Evolutionary conservation across 35 echinoderm and acorn worm species (phyloP), one percentile per base, ranked within the genome.

Genomic region (Patiria miniata): DNA sequence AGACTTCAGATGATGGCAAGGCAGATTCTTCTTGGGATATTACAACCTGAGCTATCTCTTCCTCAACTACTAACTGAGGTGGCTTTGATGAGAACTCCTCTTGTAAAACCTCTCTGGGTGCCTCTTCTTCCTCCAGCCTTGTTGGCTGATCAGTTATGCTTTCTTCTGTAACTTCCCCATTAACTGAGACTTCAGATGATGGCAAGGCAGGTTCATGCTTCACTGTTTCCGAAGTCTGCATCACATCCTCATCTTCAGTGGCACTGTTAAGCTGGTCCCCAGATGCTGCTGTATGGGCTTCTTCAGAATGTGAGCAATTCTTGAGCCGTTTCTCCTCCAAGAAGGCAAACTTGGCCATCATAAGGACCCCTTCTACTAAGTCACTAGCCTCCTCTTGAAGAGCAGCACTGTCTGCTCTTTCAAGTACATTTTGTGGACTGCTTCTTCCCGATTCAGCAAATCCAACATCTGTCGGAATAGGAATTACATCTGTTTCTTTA

Each of bases 401-500:
- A 32, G 26, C 21, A 32, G 21, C 23, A 34, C 26, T 73, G 0
- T 73, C 65, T 47, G 42, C 42, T 73, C 34, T 10, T 73, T 73
- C 65, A 0, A 34, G 26, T 34, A 30, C 65, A 47, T 47, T 47
- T 73, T 36, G 26, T 1, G 65, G 65, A 73, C 65, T 73, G n/a
- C 65, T 73, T 73, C 65, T 73, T 34, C 65, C 65, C 8, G 65
- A 73, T 26, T 30, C 26, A 9, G 26, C 23, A 26, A 73, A 73
- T 2, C 65, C 65, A 73, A 73, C 65, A 32, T 36, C 65, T 28
- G 65, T 73, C 8, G 65, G 65, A 34, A 73, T 73, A 34, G 65
- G 34, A 73, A 73, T 32, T 34, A 10, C 29, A 5, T 73, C 65
- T 23, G 29, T 73, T 8, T 28, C 65, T 32, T 30, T 23, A 26